Evolutionary conservation across 2,113 vertebrate species (phyloP).

Genomic region (Polypterus senegalus): DNA sequence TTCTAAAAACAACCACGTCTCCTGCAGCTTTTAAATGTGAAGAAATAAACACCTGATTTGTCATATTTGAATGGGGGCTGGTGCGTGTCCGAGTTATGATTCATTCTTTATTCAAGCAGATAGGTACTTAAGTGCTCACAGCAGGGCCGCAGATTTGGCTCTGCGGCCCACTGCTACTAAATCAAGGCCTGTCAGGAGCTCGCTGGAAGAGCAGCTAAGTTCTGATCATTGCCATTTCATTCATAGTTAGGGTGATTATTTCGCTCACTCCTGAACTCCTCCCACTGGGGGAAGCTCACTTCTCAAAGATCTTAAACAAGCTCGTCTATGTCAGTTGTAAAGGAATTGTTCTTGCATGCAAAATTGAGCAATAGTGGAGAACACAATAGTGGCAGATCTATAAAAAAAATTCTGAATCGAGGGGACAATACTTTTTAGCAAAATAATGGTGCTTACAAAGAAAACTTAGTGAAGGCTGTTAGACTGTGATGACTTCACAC

Average conservation of each 20-base stretch:
- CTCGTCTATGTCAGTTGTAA: constrained; percentile 6
- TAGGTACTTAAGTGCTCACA: constrained; percentile 41
- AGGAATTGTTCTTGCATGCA: too few species aligned
- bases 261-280: constrained; percentile 32
- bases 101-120: constrained; percentile 47
- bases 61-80: constrained; percentile 43
- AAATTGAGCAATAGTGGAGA: too few species aligned
- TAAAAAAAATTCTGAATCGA: too few species aligned
- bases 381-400: too few species aligned
- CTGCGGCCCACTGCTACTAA: constrained; percentile 51
- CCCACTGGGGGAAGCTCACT: constrained; percentile 26
- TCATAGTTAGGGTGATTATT: constrained; percentile 43
- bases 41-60: constrained; percentile 58
- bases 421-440: too few species aligned
- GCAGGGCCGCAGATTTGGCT: constrained; percentile 45
- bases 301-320: constrained; percentile 13
- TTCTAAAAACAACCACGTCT: constrained; percentile 25
- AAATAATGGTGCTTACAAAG: too few species aligned
- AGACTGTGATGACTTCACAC: too few species aligned
- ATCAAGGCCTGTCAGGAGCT: constrained; percentile 57
- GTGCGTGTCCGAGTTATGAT: constrained; percentile 30
- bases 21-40: constrained; percentile 46
- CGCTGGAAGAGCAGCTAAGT: constrained; percentile 58
- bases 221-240: constrained; percentile 47
- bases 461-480: too few species aligned